A percentile compares a stretch with the other conserved stretches of the same genome.
Conservation (phyloP, 1,140 invertebrate species). For the Neoseiulus cucumeris region DNA sequence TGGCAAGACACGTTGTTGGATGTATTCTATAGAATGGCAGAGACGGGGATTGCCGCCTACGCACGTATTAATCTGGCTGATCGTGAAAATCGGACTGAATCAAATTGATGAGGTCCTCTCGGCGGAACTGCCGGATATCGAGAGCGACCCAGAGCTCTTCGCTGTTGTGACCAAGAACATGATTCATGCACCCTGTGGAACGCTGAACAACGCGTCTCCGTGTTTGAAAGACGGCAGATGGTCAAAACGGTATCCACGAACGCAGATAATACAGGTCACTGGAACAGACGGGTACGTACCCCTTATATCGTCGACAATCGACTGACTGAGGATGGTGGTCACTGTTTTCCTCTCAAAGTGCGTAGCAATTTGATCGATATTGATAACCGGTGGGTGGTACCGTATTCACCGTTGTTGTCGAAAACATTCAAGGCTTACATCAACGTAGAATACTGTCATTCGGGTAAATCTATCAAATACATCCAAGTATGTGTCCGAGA, state of each 20-base stretch:
- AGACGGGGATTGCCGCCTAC: slow-evolving; percentile 28
- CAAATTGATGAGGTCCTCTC: slow-evolving; percentile 13
- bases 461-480: slow-evolving; percentile 34
- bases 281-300: background rate
- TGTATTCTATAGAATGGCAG: slow-evolving; percentile 24
- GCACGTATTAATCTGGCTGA: slow-evolving; percentile 25
- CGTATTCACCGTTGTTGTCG: slow-evolving; percentile 32
- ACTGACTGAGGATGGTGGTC: too few relatives aligned
- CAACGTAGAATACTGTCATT: slow-evolving; percentile 33
- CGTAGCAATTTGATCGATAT: slow-evolving; percentile 18
- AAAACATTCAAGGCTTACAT: slow-evolving; percentile 32
- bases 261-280: slow-evolving; percentile 13
- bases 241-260: slow-evolving; percentile 18
- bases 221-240: slow-evolving; percentile 22
- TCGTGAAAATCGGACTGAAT: background rate
- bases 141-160: slow-evolving; percentile 13
- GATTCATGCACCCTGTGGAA: slow-evolving; percentile 21
- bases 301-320: too few relatives aligned
- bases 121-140: slow-evolving; percentile 16
- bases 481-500: slow-evolving; percentile 20
- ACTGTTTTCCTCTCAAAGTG: too few relatives aligned
- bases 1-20: too few relatives aligned
- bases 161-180: slow-evolving; percentile 17
- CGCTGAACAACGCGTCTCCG: slow-evolving; percentile 14
- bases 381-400: slow-evolving; percentile 34